Evolutionary conservation across 1,140 invertebrate species (phyloP).

Genomic region (Atopsyche davidsoni): DNA sequence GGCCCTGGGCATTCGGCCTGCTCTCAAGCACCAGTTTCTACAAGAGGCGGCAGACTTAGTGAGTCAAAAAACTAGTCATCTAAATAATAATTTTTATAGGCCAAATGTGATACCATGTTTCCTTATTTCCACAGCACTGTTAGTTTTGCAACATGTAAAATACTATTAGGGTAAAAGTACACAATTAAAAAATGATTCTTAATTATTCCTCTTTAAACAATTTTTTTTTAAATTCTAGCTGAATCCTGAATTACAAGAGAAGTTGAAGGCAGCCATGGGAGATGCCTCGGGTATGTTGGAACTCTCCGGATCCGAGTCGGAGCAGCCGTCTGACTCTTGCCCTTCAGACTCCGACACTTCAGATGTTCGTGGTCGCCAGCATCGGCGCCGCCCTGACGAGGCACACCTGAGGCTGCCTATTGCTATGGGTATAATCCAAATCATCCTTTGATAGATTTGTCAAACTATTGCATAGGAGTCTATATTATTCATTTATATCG

Average conservation of each 20-base stretch:
- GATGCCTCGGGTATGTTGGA: constrained; percentile 51
- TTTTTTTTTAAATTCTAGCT: constrained; percentile 16
- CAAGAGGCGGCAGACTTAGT: constrained; percentile 42
- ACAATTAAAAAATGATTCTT: too few relatives aligned
- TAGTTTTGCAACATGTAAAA: too few relatives aligned
- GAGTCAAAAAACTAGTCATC: constrained; percentile 19
- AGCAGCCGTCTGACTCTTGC: constrained; percentile 38
- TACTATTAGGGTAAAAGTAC: too few relatives aligned
- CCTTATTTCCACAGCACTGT: too few relatives aligned
- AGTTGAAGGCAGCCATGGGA: constrained; percentile 52
- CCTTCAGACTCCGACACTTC: constrained; percentile 51
- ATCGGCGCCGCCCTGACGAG: constrained; percentile 41
- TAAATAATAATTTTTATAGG: neutral
- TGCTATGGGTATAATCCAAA: constrained; percentile 37
- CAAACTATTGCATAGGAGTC: neutral
- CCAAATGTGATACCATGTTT: neutral
- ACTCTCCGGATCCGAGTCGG: constrained; percentile 20
- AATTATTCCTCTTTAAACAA: too few relatives aligned
- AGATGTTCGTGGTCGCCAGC: constrained; percentile 44
- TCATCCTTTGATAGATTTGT: neutral
- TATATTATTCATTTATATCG: constrained; percentile 7
- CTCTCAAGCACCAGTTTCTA: constrained; percentile 49
- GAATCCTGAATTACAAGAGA: constrained; percentile 49
- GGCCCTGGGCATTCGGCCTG: constrained; percentile 61
- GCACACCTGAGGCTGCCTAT: constrained; percentile 38